These are phyloP conservation scores for Caenorhabditis becei DNA, from an alignment of 2,888 invertebrate genomes.

Conservation along the genomic window DNA sequence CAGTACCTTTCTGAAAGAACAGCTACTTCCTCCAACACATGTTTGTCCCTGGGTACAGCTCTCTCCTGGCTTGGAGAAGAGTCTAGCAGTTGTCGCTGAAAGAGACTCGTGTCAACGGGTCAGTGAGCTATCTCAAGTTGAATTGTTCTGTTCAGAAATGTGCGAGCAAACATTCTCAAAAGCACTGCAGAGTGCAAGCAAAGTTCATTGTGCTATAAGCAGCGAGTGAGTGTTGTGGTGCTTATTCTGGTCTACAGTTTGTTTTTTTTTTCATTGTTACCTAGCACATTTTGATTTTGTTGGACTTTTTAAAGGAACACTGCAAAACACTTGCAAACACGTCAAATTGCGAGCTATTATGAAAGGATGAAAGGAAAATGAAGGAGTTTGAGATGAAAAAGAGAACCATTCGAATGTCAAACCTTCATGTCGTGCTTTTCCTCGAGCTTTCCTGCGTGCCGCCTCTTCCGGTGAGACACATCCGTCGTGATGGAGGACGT, in stretches of 20 bases:
- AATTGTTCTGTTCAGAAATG: neutral
- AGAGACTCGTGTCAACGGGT: neutral
- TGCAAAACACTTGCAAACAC: slow-evolving; percentile 49
- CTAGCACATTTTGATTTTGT: slow-evolving; percentile 3
- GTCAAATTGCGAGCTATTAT: slow-evolving; percentile 38
- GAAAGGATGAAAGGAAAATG: slow-evolving; percentile 10
- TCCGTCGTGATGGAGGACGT: slow-evolving; percentile 75
- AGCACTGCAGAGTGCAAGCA: slow-evolving; percentile 32
- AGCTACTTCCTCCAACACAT: slow-evolving; percentile 74
- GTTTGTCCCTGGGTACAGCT: slow-evolving; percentile 68
- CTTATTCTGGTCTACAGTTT: neutral
- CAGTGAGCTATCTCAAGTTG: neutral
- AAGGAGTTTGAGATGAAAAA: slow-evolving; percentile 9
- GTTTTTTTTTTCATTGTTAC: slow-evolving; percentile 9
- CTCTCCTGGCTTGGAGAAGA: slow-evolving; percentile 75
- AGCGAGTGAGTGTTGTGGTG: slow-evolving; percentile 24
- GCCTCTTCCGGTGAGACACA: slow-evolving; percentile 76
- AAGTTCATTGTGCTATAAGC: slow-evolving; percentile 34
- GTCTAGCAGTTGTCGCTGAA: slow-evolving; percentile 57
- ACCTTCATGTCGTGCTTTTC: slow-evolving; percentile 71
- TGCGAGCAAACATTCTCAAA: slow-evolving; percentile 48
- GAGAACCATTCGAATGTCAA: slow-evolving; percentile 31
- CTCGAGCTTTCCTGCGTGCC: slow-evolving; percentile 59
- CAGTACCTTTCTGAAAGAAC: slow-evolving; percentile 63
- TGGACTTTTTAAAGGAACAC: slow-evolving; percentile 10